Evolutionary conservation across 2,113 vertebrate genomes (phyloP), one percentile per base, ranked within the genome.

Genomic region (Stomatorhinus ivindoensis): DNA sequence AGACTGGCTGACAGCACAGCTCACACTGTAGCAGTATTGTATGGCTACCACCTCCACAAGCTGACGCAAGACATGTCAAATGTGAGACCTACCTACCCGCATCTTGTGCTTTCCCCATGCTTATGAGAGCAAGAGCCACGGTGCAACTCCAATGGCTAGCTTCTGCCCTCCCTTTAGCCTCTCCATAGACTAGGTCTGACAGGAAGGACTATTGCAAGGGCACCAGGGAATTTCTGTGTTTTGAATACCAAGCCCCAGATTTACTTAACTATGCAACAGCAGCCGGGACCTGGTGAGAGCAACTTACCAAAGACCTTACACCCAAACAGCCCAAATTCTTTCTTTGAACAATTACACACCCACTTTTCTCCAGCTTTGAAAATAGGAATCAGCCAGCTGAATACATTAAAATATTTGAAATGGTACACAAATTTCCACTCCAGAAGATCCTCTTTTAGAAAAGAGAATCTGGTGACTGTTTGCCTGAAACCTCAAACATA

Each of bases 51-150:
- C 82, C 82, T 84, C 39, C 39, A 84, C 82, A 84, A 84, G 21
- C 42, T 84, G 82, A 84, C 82, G 21, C 82, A 84, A 84, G 35
- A 44, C 39, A 84, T 46, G 42, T 84, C 82, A 84, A 84, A 84
- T 84, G 76, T 82, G 76, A 82, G 76, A 44, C 76, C 35, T 82
- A 44, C 76, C 35, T 82, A 39, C 39, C 42, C 21, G 31, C 76
- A 82, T 82, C 76, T 21, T 82, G 35, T 82, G 8, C 76, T 82
- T 39, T 39, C 76, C 15, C 39, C 35, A 27, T 24, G 76, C 76
- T 39, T 44, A 44, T 21, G 8, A 39, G 76, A 8, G 76, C 15
- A 24, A 44, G 35, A 39, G 76, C 76, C 42, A 42, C 17, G 3
- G 84, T 31, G 47, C n/a, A 31, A 31, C 84, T 50, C 46, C 24